A percentile compares a stretch with the other conserved stretches of the same genome.
phyloP scores from a whole-genome alignment of 1,140 invertebrate species.

The Lepidurus couesii region DNA sequence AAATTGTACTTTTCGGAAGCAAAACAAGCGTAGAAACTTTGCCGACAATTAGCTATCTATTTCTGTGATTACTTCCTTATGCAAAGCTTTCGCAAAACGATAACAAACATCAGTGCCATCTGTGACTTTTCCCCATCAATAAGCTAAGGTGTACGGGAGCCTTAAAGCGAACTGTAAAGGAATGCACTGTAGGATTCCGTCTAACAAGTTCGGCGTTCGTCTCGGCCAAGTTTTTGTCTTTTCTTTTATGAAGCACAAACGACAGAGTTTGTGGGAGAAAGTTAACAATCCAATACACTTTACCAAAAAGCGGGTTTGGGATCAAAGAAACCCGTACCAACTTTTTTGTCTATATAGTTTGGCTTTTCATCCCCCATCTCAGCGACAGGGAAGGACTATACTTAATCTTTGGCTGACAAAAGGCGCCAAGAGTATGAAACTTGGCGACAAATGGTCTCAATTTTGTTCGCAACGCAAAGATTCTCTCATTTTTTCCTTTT shows the following conservation, averaged over 20 bases:
- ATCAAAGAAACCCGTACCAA: background rate
- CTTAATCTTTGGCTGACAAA: constrained; percentile 12
- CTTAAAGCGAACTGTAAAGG: too few relatives aligned
- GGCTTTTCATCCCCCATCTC: background rate
- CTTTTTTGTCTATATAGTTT: background rate
- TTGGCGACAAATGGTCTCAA: constrained; percentile 16
- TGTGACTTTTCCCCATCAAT: too few relatives aligned
- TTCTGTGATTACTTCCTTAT: too few relatives aligned
- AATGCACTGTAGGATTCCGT: too few relatives aligned
- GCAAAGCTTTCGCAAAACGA: too few relatives aligned
- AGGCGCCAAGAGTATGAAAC: background rate
- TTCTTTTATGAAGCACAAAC: background rate
- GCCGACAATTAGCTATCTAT: too few relatives aligned
- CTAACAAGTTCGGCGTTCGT: too few relatives aligned
- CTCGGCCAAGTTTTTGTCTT: background rate
- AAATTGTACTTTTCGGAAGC: too few relatives aligned
- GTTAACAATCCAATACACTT: background rate
- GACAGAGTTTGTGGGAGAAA: background rate
- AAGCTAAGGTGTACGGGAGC: too few relatives aligned
- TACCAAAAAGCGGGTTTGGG: background rate
- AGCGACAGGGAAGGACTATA: background rate
- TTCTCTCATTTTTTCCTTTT: background rate
- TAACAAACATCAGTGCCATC: too few relatives aligned
- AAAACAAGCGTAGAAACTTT: too few relatives aligned
- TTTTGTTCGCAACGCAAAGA: background rate